Evolutionary conservation across 2,113 vertebrate genomes (phyloP).

Genomic region (rabbit (Oryctolagus cuniculus)): DNA sequence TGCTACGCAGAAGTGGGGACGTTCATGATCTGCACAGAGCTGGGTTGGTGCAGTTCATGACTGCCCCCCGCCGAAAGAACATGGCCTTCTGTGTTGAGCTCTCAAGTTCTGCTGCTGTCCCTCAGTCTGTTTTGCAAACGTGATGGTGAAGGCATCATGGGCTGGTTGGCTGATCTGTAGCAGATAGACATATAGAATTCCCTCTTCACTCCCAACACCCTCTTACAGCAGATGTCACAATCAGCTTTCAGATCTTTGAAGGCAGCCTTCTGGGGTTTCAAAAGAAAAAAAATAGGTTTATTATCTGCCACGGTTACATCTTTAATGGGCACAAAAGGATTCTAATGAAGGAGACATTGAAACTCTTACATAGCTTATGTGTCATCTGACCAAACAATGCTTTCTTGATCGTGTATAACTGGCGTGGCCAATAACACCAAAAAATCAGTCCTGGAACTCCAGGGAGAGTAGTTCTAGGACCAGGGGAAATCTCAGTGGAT

Average conservation of each 20-base stretch:
- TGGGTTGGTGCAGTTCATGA: neutral
- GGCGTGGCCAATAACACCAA: too few relatives aligned
- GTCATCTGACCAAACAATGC: neutral
- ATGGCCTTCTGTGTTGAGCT: neutral
- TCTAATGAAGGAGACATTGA: neutral
- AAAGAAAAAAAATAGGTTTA: neutral
- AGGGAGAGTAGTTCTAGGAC: neutral
- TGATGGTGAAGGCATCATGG: neutral
- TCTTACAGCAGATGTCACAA: neutral
- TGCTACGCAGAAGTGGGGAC: neutral
- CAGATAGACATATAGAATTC: neutral
- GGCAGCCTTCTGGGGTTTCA: neutral
- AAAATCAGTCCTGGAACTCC: too few relatives aligned
- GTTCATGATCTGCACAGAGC: neutral
- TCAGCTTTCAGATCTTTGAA: neutral
- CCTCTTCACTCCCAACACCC: neutral
- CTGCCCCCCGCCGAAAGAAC: neutral
- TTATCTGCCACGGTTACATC: neutral
- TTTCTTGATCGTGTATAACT: neutral
- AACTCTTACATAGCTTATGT: neutral
- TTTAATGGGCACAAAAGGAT: conserved; percentile 22
- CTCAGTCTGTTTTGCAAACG: neutral
- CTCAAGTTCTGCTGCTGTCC: neutral
- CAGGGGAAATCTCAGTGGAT: rapidly evolving
- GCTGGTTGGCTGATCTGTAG: neutral